Base-by-base conservation (phyloP, 2,113 vertebrate species). In the Puntigrus tetrazona region DNA sequence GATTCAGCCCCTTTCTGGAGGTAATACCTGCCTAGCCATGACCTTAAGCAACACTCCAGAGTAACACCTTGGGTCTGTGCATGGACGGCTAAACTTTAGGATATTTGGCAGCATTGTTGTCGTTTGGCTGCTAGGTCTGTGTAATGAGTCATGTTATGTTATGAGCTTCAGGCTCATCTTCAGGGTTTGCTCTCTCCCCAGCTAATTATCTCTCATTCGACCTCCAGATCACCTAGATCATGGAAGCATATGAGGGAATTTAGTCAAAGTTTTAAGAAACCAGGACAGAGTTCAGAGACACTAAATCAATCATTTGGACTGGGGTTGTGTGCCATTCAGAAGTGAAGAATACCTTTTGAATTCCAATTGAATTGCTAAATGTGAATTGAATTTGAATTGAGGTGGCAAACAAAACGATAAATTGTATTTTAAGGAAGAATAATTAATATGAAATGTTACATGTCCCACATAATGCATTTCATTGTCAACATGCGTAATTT, bases 1-100 rank as follows among this genome's bases (percentile, higher is more conserved):
- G 47, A 43, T 52, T 43, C 38, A 31, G 72, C 57, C 65, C n/a
- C 20, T 31, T 70, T 63, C 78, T 87, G 61, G 82, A 75, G 83
- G 72, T 63, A 84, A 45, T 59, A 77, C 70, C 61, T 59, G 25
- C 16, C 38, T 77, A 31, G 70, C 27, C 57, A 2, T 80, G 59
- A 79, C 72, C 72, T 84, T 50, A 76, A 67, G 50, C 43, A 50
- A 22, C 20, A 14, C n/a, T 20, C 31, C 5, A 29, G 13, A 69
- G 34, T 78, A 67, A 25, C 59, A 77, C 85, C 79, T 78, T 75
- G 22, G 13, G 50, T 27, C 34, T 69, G 22, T 85, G 20, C 31
- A 47, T 84, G 36, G 70, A 69, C 78, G 20, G 16, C 36, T 74
- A 34, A 79, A 80, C 61, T 43, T 31, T 73, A 57, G 67, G 76